Conservation (phyloP, 2,113 vertebrate genomes). For the Grammatotria lemairii region DNA sequence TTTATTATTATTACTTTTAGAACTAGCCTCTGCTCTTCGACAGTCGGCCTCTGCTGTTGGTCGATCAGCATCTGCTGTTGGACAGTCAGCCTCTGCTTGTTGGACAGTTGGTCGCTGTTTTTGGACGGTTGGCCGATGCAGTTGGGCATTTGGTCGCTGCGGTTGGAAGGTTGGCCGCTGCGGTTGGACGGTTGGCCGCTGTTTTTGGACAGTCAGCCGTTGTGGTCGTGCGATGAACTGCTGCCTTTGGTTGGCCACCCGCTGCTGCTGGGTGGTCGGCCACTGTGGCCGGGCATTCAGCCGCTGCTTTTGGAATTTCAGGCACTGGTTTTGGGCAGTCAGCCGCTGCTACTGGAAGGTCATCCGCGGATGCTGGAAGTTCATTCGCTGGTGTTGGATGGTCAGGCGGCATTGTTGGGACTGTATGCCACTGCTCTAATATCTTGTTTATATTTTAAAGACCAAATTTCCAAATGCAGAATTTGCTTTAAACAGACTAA, state of each 20-base stretch:
- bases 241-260: not conserved
- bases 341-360: not conserved
- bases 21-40: not conserved
- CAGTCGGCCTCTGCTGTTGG: not conserved
- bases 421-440: not conserved
- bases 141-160: not conserved
- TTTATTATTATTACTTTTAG: not conserved
- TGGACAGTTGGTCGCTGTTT: not conserved
- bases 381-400: not conserved
- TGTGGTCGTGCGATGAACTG: not conserved
- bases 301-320: not conserved
- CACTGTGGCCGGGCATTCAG: not conserved
- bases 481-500: not conserved
- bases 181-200: not conserved
- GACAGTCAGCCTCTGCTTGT: not conserved
- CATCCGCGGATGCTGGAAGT: not conserved
- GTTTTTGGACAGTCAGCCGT: not conserved
- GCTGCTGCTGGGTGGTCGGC: not conserved
- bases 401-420: not conserved
- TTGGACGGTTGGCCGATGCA: not conserved
- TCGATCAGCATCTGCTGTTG: not conserved
- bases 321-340: not conserved
- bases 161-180: not conserved
- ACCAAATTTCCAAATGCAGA: not conserved
- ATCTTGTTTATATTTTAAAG: not conserved